A percentile compares a stretch with the other conserved stretches of the same genome.
phyloP scores from a whole-genome alignment of 2,113 vertebrate genomes.

The Zingel zingel region DNA sequence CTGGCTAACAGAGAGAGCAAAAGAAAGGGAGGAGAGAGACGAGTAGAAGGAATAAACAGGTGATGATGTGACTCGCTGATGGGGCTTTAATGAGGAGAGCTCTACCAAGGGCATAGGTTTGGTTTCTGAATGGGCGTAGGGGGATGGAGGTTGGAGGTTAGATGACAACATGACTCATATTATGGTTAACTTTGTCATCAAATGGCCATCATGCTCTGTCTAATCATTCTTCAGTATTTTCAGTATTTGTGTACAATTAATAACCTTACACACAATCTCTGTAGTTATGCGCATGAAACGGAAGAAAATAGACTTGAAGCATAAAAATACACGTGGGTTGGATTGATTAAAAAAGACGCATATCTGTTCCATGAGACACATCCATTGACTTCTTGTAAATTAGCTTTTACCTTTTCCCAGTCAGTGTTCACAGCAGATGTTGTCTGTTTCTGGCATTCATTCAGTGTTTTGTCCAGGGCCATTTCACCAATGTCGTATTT shows the following conservation, averaged over 20 bases:
- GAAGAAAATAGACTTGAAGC: too few species aligned
- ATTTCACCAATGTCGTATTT: background rate
- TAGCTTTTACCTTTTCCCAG: background rate
- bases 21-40: slow-evolving; percentile 61
- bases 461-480: background rate
- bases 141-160: background rate
- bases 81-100: slow-evolving; percentile 76
- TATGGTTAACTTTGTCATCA: slow-evolving; percentile 22
- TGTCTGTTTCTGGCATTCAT: background rate
- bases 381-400: background rate
- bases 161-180: slow-evolving; percentile 8
- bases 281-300: too few species aligned
- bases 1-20: slow-evolving; percentile 65
- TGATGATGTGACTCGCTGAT: slow-evolving; percentile 80
- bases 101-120: slow-evolving; percentile 61
- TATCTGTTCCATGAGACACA: background rate
- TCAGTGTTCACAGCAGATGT: background rate
- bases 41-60: slow-evolving; percentile 72
- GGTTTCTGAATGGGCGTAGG: slow-evolving; percentile 10
- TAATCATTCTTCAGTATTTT: background rate
- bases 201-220: background rate
- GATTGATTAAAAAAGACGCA: background rate
- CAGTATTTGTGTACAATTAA: background rate
- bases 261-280: too few species aligned
- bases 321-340: background rate